Conservation (phyloP, 92 coral and sea anemone genomes). For the Actinernus sp. region DNA sequence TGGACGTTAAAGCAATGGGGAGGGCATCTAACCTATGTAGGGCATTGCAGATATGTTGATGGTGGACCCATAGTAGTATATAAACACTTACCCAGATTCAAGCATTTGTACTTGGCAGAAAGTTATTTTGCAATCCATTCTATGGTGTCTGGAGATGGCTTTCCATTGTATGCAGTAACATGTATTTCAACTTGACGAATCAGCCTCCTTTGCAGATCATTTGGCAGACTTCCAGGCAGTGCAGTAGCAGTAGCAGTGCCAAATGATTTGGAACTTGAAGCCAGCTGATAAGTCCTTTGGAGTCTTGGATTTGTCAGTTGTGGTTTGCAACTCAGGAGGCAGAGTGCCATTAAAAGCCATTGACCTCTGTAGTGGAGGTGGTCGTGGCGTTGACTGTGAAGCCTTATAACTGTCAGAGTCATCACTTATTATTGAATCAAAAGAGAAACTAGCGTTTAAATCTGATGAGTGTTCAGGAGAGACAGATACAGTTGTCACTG, state of each 20-base stretch:
- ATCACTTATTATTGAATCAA: too few species aligned
- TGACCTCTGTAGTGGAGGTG: neutral
- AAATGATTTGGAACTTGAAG: constrained; percentile 22
- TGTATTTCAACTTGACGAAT: constrained; percentile 34
- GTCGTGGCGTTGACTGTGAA: too few species aligned
- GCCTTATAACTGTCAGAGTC: too few species aligned
- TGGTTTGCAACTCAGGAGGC: neutral
- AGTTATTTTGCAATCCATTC: constrained; percentile 22
- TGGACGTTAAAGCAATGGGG: too few species aligned
- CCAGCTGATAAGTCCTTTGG: constrained; percentile 16
- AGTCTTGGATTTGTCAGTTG: constrained; percentile 4
- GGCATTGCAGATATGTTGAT: too few species aligned
- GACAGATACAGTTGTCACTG: too few species aligned
- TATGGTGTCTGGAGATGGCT: constrained; percentile 20
- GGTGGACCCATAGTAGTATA: too few species aligned
- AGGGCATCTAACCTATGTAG: too few species aligned
- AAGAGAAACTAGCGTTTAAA: too few species aligned
- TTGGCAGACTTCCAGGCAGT: constrained; percentile 13
- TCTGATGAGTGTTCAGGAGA: too few species aligned
- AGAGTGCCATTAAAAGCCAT: neutral
- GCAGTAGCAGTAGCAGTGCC: constrained; percentile 3
- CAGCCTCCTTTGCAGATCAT: constrained; percentile 6
- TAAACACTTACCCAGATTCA: too few species aligned
- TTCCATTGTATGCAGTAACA: constrained; percentile 17
- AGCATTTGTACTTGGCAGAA: constrained; percentile 9